Base-by-base conservation (phyloP, 2,888 invertebrate species). In the Julus scandinavius region DNA sequence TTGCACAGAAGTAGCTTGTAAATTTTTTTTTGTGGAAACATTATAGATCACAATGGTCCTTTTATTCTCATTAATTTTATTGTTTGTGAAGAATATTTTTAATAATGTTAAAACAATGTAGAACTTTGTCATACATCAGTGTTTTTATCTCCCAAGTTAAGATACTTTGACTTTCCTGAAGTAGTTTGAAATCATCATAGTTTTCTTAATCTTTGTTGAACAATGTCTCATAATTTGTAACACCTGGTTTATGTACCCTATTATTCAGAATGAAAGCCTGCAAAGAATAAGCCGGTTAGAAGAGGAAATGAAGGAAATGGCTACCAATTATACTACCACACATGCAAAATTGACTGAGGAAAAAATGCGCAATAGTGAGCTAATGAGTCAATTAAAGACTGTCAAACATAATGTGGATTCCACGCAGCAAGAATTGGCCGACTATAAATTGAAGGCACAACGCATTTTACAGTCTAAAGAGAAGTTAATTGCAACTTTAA, bases 391-490 rank as follows among this genome's bases (percentile, higher is more conserved):
- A 90, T 88, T 93, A 88, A 92, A 92, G 89, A 90, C 92, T 83
- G 91, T 92, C n/a, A 93, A 92, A 90, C 91, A 91, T 54, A 92
- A 91, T 89, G 90, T 92, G 45, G 93, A 93, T 38, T 91, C 92
- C 40, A 91, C 93, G 38, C 92, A 92, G 90, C 92, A 92, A 90
- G 96, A 97, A 91, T 93, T 96, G 90, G 94, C 95, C 88, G 95
- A 95, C 88, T 96, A 97, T 92, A 95, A 96, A 90, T 94, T 94
- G n/a, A 95, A 96, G 91, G 96, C 96, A 0, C 94, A 96, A 90
- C 94, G 95, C 90, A 96, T 96, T 89, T 92, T 97, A 11, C 95
- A 95, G 92, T 95, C 95, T 89, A 96, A 96, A 91, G 96, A 97
- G 91, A 94, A 95, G 90, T 92, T 96, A 45, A 96, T 96, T 88